Conservation (phyloP, 2,797 vertebrate genomes). For the Anguilla megastoma region DNA sequence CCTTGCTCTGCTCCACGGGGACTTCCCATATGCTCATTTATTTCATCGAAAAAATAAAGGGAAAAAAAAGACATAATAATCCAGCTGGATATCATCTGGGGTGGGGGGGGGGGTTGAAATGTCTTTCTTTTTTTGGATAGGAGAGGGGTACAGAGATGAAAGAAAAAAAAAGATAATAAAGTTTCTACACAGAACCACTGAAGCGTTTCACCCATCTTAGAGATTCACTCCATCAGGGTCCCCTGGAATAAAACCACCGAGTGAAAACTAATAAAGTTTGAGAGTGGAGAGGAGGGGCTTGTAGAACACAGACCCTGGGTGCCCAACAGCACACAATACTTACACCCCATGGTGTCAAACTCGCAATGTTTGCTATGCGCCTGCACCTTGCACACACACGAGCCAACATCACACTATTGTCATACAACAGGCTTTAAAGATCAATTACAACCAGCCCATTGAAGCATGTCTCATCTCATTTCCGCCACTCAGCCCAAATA, state of each 20-base stretch:
- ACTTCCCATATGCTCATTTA: conserved; percentile 7
- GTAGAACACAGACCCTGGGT: background rate
- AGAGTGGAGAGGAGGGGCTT: background rate
- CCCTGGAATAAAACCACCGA: background rate
- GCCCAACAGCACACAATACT: background rate
- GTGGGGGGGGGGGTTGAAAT: background rate
- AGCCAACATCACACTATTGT: background rate
- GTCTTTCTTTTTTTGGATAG: background rate
- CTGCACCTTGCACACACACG: background rate
- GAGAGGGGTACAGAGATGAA: background rate
- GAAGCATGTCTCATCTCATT: background rate
- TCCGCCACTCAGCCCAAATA: background rate
- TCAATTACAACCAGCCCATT: background rate
- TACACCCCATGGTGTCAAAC: background rate
- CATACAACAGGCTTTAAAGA: background rate
- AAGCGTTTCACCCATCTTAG: background rate
- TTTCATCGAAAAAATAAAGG: background rate
- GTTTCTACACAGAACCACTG: background rate
- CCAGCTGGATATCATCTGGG: background rate
- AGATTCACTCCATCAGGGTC: background rate
- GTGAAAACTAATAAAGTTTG: background rate
- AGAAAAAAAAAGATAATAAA: background rate
- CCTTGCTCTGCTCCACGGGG: background rate
- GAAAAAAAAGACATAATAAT: background rate
- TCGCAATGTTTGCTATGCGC: background rate